Percentiles rank a stretch among this genome's conserved stretches.
Evolutionary conservation across 2,888 invertebrate species (phyloP).

Genomic region (Exocentrus adspersus): DNA sequence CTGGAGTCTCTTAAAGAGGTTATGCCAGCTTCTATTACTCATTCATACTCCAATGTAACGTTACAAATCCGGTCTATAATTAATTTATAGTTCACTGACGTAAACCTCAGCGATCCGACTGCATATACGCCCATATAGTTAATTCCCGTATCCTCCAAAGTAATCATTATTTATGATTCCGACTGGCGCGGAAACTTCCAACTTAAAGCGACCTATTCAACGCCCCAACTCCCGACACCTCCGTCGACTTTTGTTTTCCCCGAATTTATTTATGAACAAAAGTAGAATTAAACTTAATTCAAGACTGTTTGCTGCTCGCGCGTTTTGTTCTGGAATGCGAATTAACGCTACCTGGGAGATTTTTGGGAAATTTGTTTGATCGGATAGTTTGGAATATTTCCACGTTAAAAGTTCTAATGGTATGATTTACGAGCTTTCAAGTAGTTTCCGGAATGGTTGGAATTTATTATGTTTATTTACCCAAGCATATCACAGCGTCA

Average conservation of each 20-base stretch:
- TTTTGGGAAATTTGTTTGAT: no score
- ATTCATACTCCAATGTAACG: not conserved
- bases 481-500: no score
- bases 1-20: not conserved
- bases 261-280: slow-evolving; percentile 31
- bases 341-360: no score
- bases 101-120: not conserved
- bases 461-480: no score
- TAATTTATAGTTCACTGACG: not conserved
- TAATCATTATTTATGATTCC: slow-evolving; percentile 26
- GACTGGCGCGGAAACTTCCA: slow-evolving; percentile 17
- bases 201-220: slow-evolving; percentile 2
- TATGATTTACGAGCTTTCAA: no score
- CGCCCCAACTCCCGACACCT: slow-evolving; percentile 8
- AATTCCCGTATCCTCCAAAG: slow-evolving; percentile 25
- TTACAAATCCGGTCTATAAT: not conserved
- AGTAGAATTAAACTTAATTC: slow-evolving; percentile 31
- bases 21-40: not conserved
- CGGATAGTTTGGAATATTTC: no score
- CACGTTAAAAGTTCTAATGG: no score
- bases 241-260: slow-evolving; percentile 23
- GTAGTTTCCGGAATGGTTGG: no score
- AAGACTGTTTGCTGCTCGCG: slow-evolving; percentile 23
- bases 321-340: slow-evolving; percentile 13
- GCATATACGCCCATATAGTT: slow-evolving; percentile 22